Base-by-base conservation (phyloP, 1,140 invertebrate genomes). In the Chrysopa pallens region DNA sequence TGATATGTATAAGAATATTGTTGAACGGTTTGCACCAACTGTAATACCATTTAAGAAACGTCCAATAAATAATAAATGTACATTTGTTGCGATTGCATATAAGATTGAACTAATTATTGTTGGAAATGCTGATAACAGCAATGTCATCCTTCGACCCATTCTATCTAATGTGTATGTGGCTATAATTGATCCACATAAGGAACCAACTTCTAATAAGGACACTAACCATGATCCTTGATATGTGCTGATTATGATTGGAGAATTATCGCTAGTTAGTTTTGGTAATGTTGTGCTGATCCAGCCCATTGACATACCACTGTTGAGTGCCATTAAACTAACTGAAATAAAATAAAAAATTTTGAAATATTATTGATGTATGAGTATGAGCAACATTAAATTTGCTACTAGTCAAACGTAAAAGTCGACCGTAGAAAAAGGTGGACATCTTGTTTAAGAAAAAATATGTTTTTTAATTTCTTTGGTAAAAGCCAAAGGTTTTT, bases 61-160 rank as follows among this genome's bases (percentile, higher is more conserved):
- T 23, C 17, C 17, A 23, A 23, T 23, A 23, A 23, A 23, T 23
- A 23, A 23, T 23, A 23, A 23, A 23, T 23, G 17, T 23, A 23
- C 17, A 23, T 23, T 23, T 23, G 17, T 23, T 23, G 17, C 17
- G 5, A 23, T 23, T 23, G 17, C 17, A 23, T 23, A 23, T 23
- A 23, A 23, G 17, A 23, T 23, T 23, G 17, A 81, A 9, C 80
- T 78, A 6, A 73, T 46, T 15, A 74, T 60, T 47, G 72, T 69
- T 0, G 74, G 74, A 1, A 76, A 41, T 1, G 68, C 61, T 0
- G 69, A 63, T 2, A 70, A 46, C 0, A 76, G 55, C 0, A 84
- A 62, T 1, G 76, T 73, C 28, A 58, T 59, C 57, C 78, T 80
- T 14, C 77, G 64, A 7, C 80, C 80, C 39, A 72, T 57, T 42